Evolutionary conservation across 2,888 invertebrate genomes (phyloP).

Genomic region (Lysandra bellargus): DNA sequence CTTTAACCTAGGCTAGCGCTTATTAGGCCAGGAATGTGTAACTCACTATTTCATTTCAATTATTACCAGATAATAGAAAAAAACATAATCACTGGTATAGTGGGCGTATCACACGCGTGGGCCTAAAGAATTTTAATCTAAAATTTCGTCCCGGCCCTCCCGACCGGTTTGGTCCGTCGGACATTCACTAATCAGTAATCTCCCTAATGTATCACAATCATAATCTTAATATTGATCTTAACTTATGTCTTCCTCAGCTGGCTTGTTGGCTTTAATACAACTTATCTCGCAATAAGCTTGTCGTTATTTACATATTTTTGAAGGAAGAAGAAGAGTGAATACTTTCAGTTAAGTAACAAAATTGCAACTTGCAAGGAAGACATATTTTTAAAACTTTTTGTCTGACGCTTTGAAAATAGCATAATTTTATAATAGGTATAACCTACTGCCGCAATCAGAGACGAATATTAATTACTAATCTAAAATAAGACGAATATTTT

Average conservation of each 20-base stretch:
- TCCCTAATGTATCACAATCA: background rate
- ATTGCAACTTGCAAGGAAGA: too few species aligned
- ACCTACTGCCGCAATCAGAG: too few species aligned
- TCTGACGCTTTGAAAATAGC: too few species aligned
- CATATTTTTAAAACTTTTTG: too few species aligned
- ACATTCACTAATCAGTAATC: background rate
- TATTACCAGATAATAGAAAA: background rate
- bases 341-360: too few species aligned
- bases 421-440: too few species aligned
- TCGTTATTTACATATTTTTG: background rate
- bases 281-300: background rate
- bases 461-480: too few species aligned
- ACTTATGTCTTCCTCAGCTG: slow-evolving; percentile 10
- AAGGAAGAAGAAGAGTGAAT: background rate
- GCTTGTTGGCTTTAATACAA: background rate
- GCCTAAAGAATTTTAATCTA: slow-evolving; percentile 5
- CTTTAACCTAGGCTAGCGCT: too few species aligned
- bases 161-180: background rate
- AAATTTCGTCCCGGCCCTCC: background rate
- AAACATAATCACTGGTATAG: background rate
- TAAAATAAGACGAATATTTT: too few species aligned
- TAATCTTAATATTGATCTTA: slow-evolving; percentile 3
- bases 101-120: slow-evolving; percentile 11
- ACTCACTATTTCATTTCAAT: background rate
- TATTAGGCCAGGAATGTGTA: too few species aligned